A percentile compares a stretch with the other conserved stretches of the same genome.
phyloP scores from a whole-genome alignment of 2,113 vertebrate species.

The Gorsachius goisagi region DNA sequence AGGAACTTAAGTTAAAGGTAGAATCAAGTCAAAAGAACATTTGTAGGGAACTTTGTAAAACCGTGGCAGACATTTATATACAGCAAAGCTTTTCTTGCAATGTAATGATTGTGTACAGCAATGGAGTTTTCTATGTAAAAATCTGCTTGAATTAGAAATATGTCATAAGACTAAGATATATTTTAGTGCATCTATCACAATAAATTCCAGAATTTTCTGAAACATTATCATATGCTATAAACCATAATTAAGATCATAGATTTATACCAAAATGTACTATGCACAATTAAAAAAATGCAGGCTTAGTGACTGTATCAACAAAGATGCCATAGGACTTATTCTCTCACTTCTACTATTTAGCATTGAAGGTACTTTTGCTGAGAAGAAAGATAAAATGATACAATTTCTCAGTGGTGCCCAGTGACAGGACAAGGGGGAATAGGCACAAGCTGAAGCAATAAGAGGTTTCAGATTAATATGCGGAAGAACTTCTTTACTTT shows the following conservation, averaged over 20 bases:
- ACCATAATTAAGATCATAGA: background rate
- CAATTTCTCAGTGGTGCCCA: background rate
- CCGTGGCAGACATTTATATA: background rate
- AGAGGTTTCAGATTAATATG: too few relatives aligned
- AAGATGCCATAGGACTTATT: background rate
- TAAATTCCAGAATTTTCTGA: background rate
- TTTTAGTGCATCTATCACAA: background rate
- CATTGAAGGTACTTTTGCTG: background rate
- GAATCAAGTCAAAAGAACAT: background rate
- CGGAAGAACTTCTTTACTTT: too few relatives aligned
- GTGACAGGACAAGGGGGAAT: too few relatives aligned
- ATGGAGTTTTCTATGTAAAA: background rate
- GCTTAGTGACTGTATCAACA: background rate
- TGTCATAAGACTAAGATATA: background rate
- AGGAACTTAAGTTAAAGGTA: background rate
- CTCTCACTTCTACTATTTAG: background rate
- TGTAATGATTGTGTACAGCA: background rate
- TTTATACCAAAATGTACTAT: background rate
- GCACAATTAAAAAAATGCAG: background rate
- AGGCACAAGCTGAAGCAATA: too few relatives aligned
- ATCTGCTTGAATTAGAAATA: background rate
- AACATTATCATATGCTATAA: background rate
- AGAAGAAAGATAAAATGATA: background rate
- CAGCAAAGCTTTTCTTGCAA: background rate
- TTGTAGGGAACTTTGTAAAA: background rate